phyloP scores from a whole-genome alignment of 2,797 vertebrate species.

The Chelmon rostratus region DNA sequence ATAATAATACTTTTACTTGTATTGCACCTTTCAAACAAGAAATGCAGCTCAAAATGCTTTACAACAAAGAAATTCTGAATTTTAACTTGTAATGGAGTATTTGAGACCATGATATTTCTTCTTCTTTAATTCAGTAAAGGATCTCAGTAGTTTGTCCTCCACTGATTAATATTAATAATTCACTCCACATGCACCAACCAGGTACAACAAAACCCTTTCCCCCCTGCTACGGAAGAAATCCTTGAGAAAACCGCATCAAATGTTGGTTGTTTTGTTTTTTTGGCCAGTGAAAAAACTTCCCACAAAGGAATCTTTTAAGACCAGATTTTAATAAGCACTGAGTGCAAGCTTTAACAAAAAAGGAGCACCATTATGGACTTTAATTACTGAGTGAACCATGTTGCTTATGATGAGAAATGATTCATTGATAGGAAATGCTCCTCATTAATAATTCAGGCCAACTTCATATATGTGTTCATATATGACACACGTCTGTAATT shows the following conservation, averaged over 20 bases:
- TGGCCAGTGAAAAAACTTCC: background rate
- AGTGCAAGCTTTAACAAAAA: constrained; percentile 19
- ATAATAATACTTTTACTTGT: too few relatives aligned
- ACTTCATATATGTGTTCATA: constrained; percentile 16
- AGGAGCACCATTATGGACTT: constrained; percentile 10
- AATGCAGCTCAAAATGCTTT: too few relatives aligned
- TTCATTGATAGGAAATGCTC: constrained; percentile 34
- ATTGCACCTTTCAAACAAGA: too few relatives aligned
- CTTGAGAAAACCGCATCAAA: background rate
- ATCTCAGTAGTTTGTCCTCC: too few relatives aligned
- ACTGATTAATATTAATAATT: too few relatives aligned
- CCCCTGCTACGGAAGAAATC: too few relatives aligned
- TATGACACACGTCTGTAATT: constrained; percentile 8
- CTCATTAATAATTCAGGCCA: constrained; percentile 48
- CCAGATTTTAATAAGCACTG: background rate
- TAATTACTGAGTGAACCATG: constrained; percentile 20
- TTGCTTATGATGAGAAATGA: constrained; percentile 35
- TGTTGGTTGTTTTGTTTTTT: background rate
- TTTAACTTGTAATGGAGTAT: too few relatives aligned
- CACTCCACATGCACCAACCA: too few relatives aligned
- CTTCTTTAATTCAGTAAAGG: too few relatives aligned
- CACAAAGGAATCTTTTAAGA: background rate
- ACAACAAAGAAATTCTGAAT: too few relatives aligned
- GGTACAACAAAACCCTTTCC: too few relatives aligned
- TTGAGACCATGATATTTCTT: too few relatives aligned